Conservation (phyloP, 2,113 vertebrate genomes). For the Pogonocichla stellata region DNA sequence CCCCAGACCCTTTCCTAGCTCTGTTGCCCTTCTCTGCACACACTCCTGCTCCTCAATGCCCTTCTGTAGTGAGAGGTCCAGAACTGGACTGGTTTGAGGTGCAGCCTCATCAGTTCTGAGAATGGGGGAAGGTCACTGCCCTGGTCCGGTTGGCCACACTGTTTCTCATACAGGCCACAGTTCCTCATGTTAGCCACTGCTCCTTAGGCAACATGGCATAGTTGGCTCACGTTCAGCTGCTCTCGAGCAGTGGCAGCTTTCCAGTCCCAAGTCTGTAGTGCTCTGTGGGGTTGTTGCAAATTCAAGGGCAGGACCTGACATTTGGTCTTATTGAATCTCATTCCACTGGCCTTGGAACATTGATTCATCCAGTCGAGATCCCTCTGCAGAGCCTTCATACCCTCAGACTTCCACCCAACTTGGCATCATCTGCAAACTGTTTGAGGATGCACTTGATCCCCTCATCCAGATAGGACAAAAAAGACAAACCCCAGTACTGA, state of each 20-base stretch:
- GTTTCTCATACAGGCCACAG: background rate
- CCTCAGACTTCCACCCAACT: accelerated
- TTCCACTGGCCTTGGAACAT: accelerated
- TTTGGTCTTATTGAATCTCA: background rate
- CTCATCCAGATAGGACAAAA: background rate
- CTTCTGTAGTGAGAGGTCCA: background rate
- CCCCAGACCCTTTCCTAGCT: background rate
- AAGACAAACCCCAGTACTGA: background rate
- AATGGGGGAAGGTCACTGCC: accelerated
- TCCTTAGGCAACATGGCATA: background rate
- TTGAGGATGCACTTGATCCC: accelerated
- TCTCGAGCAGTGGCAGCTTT: background rate
- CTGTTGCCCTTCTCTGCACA: background rate
- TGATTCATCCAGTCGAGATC: accelerated
- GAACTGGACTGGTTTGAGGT: background rate
- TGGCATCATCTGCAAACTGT: background rate
- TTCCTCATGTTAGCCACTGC: background rate
- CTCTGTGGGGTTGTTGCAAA: background rate
- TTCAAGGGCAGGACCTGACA: accelerated
- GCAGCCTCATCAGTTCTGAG: background rate
- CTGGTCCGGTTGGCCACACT: background rate
- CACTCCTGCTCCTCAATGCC: accelerated
- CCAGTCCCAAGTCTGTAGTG: no score
- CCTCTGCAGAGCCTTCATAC: background rate
- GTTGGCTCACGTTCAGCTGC: background rate